phyloP scores from a whole-genome alignment of 2,113 vertebrate species.

The Lanius ludovicianus region DNA sequence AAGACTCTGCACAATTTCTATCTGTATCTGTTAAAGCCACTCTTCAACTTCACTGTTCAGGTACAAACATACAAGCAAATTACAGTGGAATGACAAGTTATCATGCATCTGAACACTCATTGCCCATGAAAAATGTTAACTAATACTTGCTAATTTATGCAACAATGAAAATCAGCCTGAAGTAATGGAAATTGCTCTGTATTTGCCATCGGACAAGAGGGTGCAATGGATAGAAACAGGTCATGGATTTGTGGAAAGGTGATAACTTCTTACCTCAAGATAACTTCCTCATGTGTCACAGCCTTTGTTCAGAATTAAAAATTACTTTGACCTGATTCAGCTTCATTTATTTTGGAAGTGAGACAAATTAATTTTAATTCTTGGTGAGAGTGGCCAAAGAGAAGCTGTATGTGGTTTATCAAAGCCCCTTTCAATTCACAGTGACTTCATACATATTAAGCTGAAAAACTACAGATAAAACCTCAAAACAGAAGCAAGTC shows the following conservation, averaged over 20 bases:
- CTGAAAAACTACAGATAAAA: neutral
- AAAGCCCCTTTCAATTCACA: neutral
- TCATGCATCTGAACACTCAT: neutral
- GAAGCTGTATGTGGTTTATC: neutral
- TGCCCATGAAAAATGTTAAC: neutral
- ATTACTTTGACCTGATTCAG: neutral
- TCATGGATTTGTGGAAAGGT: neutral
- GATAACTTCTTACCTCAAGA: neutral
- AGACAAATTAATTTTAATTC: neutral
- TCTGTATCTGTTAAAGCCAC: neutral
- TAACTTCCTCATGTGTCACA: neutral
- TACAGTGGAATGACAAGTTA: neutral
- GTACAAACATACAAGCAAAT: neutral
- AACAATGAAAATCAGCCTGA: neutral
- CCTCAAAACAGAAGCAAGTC: neutral
- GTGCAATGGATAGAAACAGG: neutral
- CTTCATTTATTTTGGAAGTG: neutral
- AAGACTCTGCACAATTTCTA: neutral
- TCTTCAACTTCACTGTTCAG: neutral
- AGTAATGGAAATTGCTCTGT: neutral
- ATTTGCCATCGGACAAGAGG: neutral
- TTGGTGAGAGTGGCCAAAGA: neutral
- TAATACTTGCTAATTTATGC: slow-evolving; percentile 30
- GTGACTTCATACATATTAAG: neutral
- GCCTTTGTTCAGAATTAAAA: neutral